Evolutionary conservation across 2,113 vertebrate species (phyloP), one percentile per base, ranked within the genome.

Genomic region (Cygnus atratus): DNA sequence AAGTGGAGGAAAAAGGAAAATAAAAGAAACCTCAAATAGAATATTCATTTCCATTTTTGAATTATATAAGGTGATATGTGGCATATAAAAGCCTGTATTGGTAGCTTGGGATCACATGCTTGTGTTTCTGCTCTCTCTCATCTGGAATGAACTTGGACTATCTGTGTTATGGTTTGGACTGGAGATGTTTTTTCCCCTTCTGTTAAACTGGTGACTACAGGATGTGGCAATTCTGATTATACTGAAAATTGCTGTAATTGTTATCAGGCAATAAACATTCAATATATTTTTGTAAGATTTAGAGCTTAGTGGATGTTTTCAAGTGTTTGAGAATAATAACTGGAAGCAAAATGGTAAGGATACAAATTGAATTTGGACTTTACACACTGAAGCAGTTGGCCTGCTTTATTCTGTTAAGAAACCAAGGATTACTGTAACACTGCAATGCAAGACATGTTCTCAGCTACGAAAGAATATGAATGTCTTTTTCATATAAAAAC

Each of bases 221-320:
- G 95, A 95, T 96, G 92, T 95, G 95, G 91, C 88, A 79, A 82
- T 94, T 91, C 66, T 95, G 94, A 93, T 93, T 95, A 92, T 67
- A 87, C 95, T 91, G 88, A 88, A 93, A 94, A 95, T 94, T 91
- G 84, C 87, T 91, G 37, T 93, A 95, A 94, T 95, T 96, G 91
- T 96, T 96, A 95, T 96, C 92, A 93, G 88, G 88, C 88, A 92
- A 95, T 97, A 92, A 96, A 93, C 87, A 79, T 96, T 94, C 93
- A 93, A 90, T 94, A 86, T 91, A 91, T 88, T 96, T 88, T 91
- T 87, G 57, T 87, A 73, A 93, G 87, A 89, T 66, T 65, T 67
- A 84, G 66, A 93, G 41, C 70, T 89, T 75, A 39, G 37, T 92
- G 92, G 93, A 95, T 73, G 41, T 73, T 96, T 96, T 96, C 93